phyloP scores from a whole-genome alignment of 2,797 vertebrate genomes.

The Coccyzus lansbergi region DNA sequence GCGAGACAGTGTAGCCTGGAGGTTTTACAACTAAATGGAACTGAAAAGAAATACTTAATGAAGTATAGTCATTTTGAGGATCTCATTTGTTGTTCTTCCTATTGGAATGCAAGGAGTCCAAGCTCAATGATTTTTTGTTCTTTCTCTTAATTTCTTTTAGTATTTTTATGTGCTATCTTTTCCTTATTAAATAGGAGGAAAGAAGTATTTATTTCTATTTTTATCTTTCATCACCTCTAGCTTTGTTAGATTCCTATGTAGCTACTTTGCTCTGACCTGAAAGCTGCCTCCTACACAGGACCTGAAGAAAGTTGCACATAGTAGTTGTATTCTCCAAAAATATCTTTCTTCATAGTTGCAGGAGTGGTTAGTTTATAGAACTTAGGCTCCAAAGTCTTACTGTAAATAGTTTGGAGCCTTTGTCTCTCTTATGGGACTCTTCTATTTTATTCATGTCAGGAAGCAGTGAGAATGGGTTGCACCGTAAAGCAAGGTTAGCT shows the following conservation, averaged over 20 bases:
- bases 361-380: not conserved
- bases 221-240: not conserved
- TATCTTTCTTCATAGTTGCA: not conserved
- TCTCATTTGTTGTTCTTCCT: not conserved
- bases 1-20: not conserved
- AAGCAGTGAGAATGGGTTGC: not conserved
- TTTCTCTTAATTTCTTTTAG: not conserved
- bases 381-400: not conserved
- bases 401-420: not conserved
- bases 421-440: not conserved
- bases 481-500: not conserved
- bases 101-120: not conserved
- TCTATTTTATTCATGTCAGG: not conserved
- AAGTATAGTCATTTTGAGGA: not conserved
- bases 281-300: not conserved
- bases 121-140: not conserved
- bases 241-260: not conserved
- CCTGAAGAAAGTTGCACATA: not conserved
- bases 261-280: not conserved
- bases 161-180: not conserved
- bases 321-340: not conserved
- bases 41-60: not conserved
- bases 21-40: not conserved
- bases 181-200: not conserved
- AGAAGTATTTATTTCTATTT: not conserved